These are phyloP conservation scores for Aphidius colemani DNA, from an alignment of 2,888 invertebrate genomes.

Conservation along the genomic window DNA sequence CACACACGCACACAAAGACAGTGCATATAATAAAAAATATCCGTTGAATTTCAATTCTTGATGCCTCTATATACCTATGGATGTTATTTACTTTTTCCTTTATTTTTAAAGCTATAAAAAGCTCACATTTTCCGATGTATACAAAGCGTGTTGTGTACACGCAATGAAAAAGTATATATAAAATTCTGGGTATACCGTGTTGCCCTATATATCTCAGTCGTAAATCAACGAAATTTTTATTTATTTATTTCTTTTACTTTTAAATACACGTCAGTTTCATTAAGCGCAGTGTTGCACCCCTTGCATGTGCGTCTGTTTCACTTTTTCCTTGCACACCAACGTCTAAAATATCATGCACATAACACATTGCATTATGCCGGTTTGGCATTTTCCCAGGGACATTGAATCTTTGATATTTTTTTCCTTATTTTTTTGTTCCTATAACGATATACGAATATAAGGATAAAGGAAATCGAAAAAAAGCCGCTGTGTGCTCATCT, in stretches of 20 bases:
- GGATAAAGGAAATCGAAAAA: no score
- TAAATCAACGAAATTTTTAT: conserved; percentile 14
- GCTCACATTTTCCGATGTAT: conserved; percentile 41
- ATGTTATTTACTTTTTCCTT: conserved; percentile 35
- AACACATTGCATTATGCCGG: conserved; percentile 6
- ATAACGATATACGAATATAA: background rate
- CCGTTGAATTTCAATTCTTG: conserved; percentile 50
- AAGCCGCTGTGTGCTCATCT: no score
- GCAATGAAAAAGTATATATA: conserved; percentile 31
- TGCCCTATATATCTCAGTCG: conserved; percentile 28
- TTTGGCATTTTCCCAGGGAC: conserved; percentile 2
- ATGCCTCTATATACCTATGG: conserved; percentile 42
- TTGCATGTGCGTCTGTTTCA: no score
- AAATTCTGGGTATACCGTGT: no score
- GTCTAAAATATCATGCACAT: conserved; percentile 1
- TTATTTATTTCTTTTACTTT: background rate
- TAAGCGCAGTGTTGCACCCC: background rate
- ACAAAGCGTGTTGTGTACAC: conserved; percentile 36
- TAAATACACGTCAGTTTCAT: conserved; percentile 31
- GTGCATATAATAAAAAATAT: conserved; percentile 39
- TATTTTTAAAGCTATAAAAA: conserved; percentile 47
- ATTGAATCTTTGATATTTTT: background rate
- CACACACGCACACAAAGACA: background rate
- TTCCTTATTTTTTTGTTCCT: background rate
- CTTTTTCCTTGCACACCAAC: background rate